Conservation (phyloP, 2,797 vertebrate genomes). For the Epinephelus awoara region DNA sequence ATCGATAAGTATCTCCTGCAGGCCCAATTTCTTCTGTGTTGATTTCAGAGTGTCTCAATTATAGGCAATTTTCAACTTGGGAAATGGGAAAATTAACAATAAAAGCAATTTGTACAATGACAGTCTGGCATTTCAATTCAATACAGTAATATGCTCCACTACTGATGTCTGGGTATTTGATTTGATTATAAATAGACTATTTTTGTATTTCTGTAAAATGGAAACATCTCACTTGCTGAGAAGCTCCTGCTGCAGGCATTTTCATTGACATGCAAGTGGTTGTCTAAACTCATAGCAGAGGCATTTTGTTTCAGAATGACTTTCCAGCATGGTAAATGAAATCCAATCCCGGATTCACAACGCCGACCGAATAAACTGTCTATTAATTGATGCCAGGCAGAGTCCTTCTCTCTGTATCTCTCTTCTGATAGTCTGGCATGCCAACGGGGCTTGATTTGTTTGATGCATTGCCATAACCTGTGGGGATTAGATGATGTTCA, state of each 20-base stretch:
- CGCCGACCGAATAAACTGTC: slow-evolving; percentile 70
- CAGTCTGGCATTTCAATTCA: slow-evolving; percentile 51
- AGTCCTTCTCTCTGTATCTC: slow-evolving; percentile 69
- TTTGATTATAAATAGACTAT: slow-evolving; percentile 61
- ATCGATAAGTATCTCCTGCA: slow-evolving; percentile 34
- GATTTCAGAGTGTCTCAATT: slow-evolving; percentile 52
- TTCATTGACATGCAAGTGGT: slow-evolving; percentile 53
- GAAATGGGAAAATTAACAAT: slow-evolving; percentile 63
- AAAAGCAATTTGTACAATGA: slow-evolving; percentile 50
- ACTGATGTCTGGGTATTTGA: slow-evolving; percentile 35
- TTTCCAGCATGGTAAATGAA: slow-evolving; percentile 70
- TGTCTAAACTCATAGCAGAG: slow-evolving; percentile 52
- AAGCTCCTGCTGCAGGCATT: slow-evolving; percentile 59
- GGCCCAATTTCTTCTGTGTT: slow-evolving; percentile 27
- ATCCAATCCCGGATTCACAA: slow-evolving; percentile 69
- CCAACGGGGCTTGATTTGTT: slow-evolving; percentile 79
- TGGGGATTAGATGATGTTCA: slow-evolving; percentile 80
- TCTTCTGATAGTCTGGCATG: slow-evolving; percentile 73
- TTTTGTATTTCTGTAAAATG: slow-evolving; percentile 48
- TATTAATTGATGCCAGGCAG: slow-evolving; percentile 80
- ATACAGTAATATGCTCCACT: slow-evolving; percentile 20
- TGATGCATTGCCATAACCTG: slow-evolving; percentile 83
- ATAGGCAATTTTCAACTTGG: slow-evolving; percentile 43
- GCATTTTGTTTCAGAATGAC: slow-evolving; percentile 70
- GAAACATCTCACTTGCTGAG: slow-evolving; percentile 55